Evolutionary conservation across 30 jellyfish, hydroid and myxozoan species (phyloP).

Genomic region (Cassiopea xamachana): DNA sequence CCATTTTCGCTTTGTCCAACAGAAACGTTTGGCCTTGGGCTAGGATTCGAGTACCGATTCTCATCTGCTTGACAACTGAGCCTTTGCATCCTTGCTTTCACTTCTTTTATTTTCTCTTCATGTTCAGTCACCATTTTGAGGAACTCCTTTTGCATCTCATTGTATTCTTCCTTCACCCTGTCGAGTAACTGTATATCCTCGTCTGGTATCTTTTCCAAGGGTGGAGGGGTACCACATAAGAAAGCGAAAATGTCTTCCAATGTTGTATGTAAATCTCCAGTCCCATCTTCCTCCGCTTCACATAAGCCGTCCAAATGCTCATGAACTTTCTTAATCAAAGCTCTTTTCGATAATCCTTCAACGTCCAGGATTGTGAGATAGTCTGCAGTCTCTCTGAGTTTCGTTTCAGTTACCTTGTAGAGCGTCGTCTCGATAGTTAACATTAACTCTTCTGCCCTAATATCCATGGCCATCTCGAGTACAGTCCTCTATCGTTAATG

Average conservation of each 20-base stretch:
- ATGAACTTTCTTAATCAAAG: not conserved
- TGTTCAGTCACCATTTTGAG: constrained; percentile 10
- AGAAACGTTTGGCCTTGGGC: not conserved
- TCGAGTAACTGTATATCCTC: not conserved
- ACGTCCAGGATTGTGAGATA: not conserved
- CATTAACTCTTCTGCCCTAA: not conserved
- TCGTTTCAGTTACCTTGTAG: not conserved
- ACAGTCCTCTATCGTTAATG: not conserved
- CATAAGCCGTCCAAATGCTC: not conserved
- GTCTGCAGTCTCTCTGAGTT: not conserved
- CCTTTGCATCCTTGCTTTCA: not conserved
- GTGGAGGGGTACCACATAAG: not conserved
- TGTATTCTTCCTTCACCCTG: constrained; percentile 2
- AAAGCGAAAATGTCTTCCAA: not conserved
- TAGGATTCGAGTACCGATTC: too few relatives aligned
- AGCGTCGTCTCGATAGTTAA: not conserved
- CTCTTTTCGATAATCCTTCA: not conserved
- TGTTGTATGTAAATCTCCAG: not conserved
- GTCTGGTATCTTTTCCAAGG: not conserved
- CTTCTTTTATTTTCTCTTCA: constrained; percentile 19
- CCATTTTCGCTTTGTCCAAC: not conserved
- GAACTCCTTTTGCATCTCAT: constrained; percentile 14
- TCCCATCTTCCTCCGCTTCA: not conserved
- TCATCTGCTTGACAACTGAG: constrained; percentile 3
- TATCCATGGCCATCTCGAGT: not conserved